phyloP scores from a whole-genome alignment of 1,140 invertebrate genomes.

The Sitobion miscanthi region DNA sequence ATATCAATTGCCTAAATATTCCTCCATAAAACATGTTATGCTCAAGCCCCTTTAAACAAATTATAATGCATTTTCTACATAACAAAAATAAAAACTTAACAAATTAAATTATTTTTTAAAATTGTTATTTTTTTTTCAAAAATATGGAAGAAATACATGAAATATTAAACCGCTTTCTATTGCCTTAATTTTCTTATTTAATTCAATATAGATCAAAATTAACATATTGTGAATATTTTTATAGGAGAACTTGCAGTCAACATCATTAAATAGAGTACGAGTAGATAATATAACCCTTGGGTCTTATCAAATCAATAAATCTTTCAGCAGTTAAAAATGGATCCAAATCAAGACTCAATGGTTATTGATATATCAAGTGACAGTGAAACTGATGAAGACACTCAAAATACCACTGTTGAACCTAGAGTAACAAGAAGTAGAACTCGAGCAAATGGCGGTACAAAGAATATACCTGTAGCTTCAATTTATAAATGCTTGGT shows the following conservation, averaged over 20 bases:
- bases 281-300: neutral
- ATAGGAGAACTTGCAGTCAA: conserved; percentile 17
- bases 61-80: no score
- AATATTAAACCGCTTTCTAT: neutral
- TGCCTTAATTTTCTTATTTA: neutral
- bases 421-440: conserved; percentile 42
- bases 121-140: neutral
- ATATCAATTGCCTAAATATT: no score
- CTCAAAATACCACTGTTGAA: neutral
- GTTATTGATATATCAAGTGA: conserved; percentile 33
- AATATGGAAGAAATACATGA: neutral
- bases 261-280: neutral
- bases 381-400: neutral
- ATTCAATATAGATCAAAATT: neutral
- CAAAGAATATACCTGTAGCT: neutral
- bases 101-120: neutral
- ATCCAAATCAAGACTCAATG: neutral
- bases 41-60: no score
- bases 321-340: neutral
- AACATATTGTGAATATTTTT: neutral
- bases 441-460: conserved; percentile 36
- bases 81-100: neutral
- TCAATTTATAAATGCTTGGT: neutral
- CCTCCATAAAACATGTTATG: no score
- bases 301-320: neutral